Conservation (phyloP, 2,113 vertebrate genomes). For the Cervus canadensis region DNA sequence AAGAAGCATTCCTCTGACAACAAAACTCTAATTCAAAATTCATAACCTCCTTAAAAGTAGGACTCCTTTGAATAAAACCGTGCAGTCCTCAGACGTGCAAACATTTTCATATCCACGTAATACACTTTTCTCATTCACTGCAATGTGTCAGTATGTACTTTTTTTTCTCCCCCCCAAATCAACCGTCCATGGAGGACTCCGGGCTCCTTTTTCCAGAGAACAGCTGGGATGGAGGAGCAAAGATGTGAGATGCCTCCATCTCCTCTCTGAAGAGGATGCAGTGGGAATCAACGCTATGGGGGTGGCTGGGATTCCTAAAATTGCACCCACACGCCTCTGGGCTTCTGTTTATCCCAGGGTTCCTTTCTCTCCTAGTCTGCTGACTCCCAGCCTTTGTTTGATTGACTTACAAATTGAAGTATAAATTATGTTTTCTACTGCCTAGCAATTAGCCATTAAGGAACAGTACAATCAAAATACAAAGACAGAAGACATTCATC, state of each 20-base stretch:
- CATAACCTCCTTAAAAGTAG: conserved; percentile 56
- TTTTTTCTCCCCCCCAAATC: neutral
- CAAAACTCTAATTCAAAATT: conserved; percentile 63
- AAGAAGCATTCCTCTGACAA: conserved; percentile 61
- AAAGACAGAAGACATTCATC: neutral
- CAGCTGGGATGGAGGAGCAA: neutral
- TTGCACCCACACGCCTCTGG: neutral
- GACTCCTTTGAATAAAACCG: conserved; percentile 14
- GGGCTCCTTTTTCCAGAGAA: neutral
- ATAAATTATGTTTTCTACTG: conserved; percentile 15
- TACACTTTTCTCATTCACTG: neutral
- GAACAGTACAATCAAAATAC: neutral
- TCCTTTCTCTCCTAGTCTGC: neutral
- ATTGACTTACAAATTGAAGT: conserved; percentile 50
- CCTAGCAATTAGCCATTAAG: conserved; percentile 46
- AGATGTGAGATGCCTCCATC: rapidly evolving
- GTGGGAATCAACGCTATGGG: rapidly evolving
- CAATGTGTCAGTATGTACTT: neutral
- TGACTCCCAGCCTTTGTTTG: neutral
- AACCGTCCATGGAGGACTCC: neutral
- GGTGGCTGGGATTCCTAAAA: neutral
- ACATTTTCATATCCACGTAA: neutral
- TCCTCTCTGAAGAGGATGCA: neutral
- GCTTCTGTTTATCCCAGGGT: neutral
- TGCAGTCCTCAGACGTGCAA: neutral